Conservation (phyloP, 2,888 invertebrate genomes). For the Tiphia femorata region DNA sequence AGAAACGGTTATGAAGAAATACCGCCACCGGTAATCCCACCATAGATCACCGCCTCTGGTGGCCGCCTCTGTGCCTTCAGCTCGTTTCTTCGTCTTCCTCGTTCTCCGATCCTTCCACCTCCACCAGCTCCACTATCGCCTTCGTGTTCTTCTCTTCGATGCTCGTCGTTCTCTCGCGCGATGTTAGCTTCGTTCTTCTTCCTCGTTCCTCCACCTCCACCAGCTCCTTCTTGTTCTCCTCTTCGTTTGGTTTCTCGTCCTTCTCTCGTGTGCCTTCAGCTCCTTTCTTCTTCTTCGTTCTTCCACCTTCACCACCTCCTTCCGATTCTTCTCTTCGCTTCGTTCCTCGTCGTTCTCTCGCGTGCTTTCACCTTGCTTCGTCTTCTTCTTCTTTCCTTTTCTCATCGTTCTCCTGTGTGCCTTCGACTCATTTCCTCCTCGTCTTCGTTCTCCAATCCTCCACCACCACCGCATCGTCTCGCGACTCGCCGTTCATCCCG, state of each 20-base stretch:
- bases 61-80: conserved; percentile 41
- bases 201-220: conserved; percentile 15
- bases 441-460: too few relatives aligned
- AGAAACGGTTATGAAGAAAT: conserved; percentile 69
- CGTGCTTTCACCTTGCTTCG: conserved; percentile 24
- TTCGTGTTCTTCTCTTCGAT: too few relatives aligned
- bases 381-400: conserved; percentile 16
- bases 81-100: conserved; percentile 37
- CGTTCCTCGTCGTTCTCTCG: conserved; percentile 18
- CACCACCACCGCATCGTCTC: conserved; percentile 11
- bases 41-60: conserved; percentile 66
- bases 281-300: too few relatives aligned
- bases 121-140: not conserved
- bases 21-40: conserved; percentile 67
- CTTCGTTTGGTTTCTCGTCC: conserved; percentile 19
- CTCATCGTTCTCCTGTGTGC: conserved; percentile 9
- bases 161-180: too few relatives aligned
- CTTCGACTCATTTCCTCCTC: too few relatives aligned
- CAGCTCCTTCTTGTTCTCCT: too few relatives aligned
- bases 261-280: not conserved
- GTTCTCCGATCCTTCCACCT: not conserved
- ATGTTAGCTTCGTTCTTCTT: not conserved
- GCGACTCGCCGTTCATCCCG: conserved; percentile 20
- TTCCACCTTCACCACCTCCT: not conserved
- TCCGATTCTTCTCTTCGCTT: conserved; percentile 16